Evolutionary conservation across 1,140 invertebrate genomes (phyloP).

Genomic region (Leptinotarsa defecta): DNA sequence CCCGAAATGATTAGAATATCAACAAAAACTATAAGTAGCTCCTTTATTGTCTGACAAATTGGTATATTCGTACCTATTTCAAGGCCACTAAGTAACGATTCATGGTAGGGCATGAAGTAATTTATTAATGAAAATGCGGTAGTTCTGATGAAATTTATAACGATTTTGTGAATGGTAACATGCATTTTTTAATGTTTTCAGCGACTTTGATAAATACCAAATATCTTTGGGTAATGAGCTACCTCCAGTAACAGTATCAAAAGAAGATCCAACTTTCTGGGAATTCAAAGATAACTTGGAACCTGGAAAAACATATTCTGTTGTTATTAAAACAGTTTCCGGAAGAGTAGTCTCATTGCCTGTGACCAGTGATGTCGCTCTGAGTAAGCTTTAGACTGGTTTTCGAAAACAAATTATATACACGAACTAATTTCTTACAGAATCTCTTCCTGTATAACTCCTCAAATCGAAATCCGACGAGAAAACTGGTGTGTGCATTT

Average conservation of each 20-base stretch:
- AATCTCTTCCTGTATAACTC: slow-evolving; percentile 74
- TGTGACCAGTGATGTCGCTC: slow-evolving; percentile 82
- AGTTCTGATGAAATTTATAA: not conserved
- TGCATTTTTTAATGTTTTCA: slow-evolving; percentile 49
- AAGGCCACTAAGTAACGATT: not conserved
- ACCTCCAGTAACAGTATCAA: slow-evolving; percentile 66
- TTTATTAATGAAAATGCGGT: not conserved
- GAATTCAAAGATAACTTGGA: slow-evolving; percentile 82
- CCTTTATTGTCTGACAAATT: too few relatives aligned
- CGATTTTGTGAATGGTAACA: not conserved
- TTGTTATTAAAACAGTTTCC: slow-evolving; percentile 89
- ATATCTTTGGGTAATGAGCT: slow-evolving; percentile 74
- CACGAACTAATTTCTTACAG: slow-evolving; percentile 54
- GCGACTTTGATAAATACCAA: slow-evolving; percentile 91
- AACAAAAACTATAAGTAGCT: too few relatives aligned
- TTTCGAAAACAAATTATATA: not conserved
- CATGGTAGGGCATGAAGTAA: too few relatives aligned
- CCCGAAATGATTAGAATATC: too few relatives aligned
- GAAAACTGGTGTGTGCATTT: slow-evolving; percentile 69
- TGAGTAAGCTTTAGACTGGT: slow-evolving; percentile 61
- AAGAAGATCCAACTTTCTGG: slow-evolving; percentile 68
- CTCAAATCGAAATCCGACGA: slow-evolving; percentile 60
- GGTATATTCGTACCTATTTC: too few relatives aligned
- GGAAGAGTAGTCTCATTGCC: slow-evolving; percentile 93
- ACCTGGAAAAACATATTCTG: slow-evolving; percentile 85